Evolutionary conservation across 2,888 invertebrate genomes (phyloP).

Genomic region (Pteria penguin): DNA sequence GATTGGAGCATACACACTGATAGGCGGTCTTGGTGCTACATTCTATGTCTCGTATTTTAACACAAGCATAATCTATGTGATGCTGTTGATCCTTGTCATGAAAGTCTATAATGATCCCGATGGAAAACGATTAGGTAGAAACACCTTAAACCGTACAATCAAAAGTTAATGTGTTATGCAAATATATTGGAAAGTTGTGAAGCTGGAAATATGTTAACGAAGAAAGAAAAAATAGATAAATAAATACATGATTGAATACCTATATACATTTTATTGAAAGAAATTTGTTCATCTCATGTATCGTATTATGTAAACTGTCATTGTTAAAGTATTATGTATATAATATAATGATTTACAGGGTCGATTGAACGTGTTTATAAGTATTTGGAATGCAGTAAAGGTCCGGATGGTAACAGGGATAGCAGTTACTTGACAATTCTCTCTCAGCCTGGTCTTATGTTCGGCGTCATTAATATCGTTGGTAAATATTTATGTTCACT

Average conservation of each 20-base stretch:
- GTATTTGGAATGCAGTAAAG: constrained; percentile 70
- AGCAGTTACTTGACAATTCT: constrained; percentile 77
- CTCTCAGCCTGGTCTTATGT: constrained; percentile 77
- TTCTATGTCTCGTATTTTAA: constrained; percentile 80
- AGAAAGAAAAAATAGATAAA: no score
- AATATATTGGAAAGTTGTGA: no score
- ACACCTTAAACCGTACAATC: no score
- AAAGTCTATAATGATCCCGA: constrained; percentile 71
- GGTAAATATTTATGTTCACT: no score
- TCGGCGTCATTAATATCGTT: constrained; percentile 79
- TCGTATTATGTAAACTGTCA: no score
- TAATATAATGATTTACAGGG: constrained; percentile 69
- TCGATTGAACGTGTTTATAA: constrained; percentile 67
- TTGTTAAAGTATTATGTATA: no score
- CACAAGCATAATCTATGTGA: constrained; percentile 76
- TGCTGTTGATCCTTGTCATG: constrained; percentile 76
- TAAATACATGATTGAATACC: no score
- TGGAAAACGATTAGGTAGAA: no score
- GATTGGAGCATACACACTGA: constrained; percentile 77
- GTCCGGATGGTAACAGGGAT: constrained; percentile 74
- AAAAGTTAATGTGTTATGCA: no score
- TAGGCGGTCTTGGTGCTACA: constrained; percentile 78
- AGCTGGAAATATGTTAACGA: no score
- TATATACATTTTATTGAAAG: no score
- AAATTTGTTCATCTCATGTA: no score